Evolutionary conservation across 2,113 vertebrate species (phyloP).

Genomic region (Hippocampus guttulatus): DNA sequence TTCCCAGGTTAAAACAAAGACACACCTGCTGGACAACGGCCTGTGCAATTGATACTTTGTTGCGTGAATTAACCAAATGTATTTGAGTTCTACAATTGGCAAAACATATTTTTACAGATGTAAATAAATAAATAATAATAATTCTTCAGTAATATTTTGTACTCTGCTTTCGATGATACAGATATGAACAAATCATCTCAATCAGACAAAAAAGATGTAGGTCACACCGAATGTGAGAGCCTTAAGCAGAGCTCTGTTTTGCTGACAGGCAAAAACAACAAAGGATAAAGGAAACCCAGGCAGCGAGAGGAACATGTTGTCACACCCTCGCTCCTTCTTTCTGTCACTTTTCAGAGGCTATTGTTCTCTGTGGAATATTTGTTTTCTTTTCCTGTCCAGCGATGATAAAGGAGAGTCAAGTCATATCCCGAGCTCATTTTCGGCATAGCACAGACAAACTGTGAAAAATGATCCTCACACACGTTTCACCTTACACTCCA

Average conservation of each 20-base stretch:
- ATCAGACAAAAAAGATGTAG: background rate
- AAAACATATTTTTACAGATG: no score
- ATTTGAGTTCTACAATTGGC: background rate
- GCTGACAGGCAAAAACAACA: slow-evolving; percentile 7
- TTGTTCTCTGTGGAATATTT: background rate
- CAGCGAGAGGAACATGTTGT: slow-evolving; percentile 35
- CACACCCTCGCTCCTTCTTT: slow-evolving; percentile 6
- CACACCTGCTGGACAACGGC: background rate
- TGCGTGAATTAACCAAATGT: background rate
- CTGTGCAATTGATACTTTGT: background rate
- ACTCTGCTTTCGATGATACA: background rate
- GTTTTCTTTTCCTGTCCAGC: background rate
- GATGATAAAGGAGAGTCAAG: background rate
- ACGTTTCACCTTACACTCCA: background rate
- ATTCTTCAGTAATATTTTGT: background rate
- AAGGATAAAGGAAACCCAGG: slow-evolving; percentile 10
- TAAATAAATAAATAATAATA: no score
- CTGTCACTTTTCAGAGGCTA: slow-evolving; percentile 45
- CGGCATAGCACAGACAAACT: background rate
- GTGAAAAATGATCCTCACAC: background rate
- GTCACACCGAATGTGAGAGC: slow-evolving; percentile 6
- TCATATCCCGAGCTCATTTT: background rate
- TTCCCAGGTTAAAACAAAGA: background rate
- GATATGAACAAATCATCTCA: background rate
- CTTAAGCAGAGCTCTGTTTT: slow-evolving; percentile 44